These are phyloP conservation scores for Melipona bicolor DNA, from an alignment of 2,888 invertebrate species.

Conservation along the genomic window DNA sequence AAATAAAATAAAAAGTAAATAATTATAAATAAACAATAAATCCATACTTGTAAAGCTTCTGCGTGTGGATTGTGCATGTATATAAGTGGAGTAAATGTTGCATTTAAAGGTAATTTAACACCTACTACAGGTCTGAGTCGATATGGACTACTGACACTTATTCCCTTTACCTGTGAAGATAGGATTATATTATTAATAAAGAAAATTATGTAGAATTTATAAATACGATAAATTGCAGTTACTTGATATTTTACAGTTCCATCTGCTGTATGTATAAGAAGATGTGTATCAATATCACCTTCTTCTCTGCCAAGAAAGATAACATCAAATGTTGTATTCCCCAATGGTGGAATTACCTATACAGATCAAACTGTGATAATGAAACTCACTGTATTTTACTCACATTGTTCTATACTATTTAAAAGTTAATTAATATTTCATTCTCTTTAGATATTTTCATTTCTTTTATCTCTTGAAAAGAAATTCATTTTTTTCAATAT, in stretches of 20 bases:
- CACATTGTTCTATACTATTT: background rate
- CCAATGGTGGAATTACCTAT: slow-evolving; percentile 94
- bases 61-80: slow-evolving; percentile 97
- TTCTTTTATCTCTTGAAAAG: background rate
- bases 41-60: slow-evolving; percentile 91
- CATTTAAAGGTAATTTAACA: slow-evolving; percentile 95
- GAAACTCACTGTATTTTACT: slow-evolving; percentile 4
- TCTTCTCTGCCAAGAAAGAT: slow-evolving; percentile 97
- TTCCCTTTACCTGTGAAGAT: slow-evolving; percentile 89
- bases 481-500: background rate
- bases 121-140: slow-evolving; percentile 95
- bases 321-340: slow-evolving; percentile 97
- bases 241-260: slow-evolving; percentile 95
- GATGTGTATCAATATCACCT: slow-evolving; percentile 93
- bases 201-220: slow-evolving; percentile 16
- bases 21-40: background rate
- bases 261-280: slow-evolving; percentile 97
- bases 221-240: slow-evolving; percentile 60
- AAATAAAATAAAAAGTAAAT: background rate
- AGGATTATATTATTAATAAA: slow-evolving; percentile 2
- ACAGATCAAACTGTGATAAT: slow-evolving; percentile 64
- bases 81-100: slow-evolving; percentile 94
- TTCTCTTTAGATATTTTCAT: background rate
- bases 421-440: background rate
- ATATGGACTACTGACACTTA: slow-evolving; percentile 95